These are phyloP conservation scores for Brachionus calyciflorus DNA, from an alignment of 1,140 invertebrate species.

Conservation along the genomic window DNA sequence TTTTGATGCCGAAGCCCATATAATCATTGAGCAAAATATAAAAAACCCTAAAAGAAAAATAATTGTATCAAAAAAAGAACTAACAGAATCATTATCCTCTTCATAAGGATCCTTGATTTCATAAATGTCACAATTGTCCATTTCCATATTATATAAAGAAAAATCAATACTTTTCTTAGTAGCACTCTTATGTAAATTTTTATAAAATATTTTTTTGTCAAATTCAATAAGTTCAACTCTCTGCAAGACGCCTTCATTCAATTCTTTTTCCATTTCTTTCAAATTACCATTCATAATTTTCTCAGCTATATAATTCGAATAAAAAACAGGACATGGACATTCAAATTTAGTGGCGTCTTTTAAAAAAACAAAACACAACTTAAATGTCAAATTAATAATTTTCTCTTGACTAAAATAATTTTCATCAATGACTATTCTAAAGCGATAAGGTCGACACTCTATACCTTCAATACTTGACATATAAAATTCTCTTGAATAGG, in stretches of 20 bases:
- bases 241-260: neutral
- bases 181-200: neutral
- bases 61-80: conserved; percentile 31
- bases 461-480: neutral
- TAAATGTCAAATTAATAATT: neutral
- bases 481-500: conserved; percentile 5
- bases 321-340: neutral
- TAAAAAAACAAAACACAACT: conserved; percentile 16
- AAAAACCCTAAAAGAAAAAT: neutral
- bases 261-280: neutral
- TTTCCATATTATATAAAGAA: neutral
- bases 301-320: conserved; percentile 19
- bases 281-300: neutral
- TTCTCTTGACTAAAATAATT: conserved; percentile 21
- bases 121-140: conserved; percentile 3
- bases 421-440: conserved; percentile 31
- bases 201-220: neutral
- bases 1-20: too few species aligned
- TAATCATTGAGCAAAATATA: neutral
- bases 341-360: neutral
- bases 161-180: neutral
- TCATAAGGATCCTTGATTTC: neutral
- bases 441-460: neutral
- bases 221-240: neutral
- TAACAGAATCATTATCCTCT: conserved; percentile 3